A percentile compares a stretch with the other conserved stretches of the same genome.
Conservation (phyloP, 2,113 vertebrate species). For the Cricetomys ansorgei region DNA sequence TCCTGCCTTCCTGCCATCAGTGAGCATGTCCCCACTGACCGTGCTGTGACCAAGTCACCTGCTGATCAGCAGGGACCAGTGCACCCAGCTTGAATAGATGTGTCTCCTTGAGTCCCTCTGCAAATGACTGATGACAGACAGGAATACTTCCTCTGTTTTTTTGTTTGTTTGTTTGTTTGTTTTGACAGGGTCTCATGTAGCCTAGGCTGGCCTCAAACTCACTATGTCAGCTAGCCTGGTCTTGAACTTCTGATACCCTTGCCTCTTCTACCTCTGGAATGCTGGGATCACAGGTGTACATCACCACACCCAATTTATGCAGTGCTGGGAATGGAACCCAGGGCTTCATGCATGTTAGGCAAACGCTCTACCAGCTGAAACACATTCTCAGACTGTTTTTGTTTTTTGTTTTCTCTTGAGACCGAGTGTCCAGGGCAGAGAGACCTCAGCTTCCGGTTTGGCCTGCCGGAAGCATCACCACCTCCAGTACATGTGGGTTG, state of each 20-base stretch:
- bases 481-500: neutral
- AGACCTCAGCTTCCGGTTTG: neutral
- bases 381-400: neutral
- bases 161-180: neutral
- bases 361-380: neutral
- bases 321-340: neutral
- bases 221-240: neutral
- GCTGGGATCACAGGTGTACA: neutral
- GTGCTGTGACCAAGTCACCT: neutral
- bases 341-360: neutral
- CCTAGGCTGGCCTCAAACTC: neutral
- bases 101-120: neutral
- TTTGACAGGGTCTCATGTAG: neutral
- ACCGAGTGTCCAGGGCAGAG: neutral
- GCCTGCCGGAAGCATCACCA: neutral
- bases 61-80: neutral
- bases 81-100: neutral
- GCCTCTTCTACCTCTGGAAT: neutral
- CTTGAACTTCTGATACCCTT: neutral
- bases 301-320: neutral
- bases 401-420: neutral
- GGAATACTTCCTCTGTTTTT: neutral
- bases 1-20: neutral
- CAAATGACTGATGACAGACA: neutral
- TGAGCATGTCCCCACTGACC: neutral